Evolutionary conservation across 2,797 vertebrate genomes (phyloP), one percentile per base, ranked within the genome.

Genomic region (Aeoliscus strigatus): DNA sequence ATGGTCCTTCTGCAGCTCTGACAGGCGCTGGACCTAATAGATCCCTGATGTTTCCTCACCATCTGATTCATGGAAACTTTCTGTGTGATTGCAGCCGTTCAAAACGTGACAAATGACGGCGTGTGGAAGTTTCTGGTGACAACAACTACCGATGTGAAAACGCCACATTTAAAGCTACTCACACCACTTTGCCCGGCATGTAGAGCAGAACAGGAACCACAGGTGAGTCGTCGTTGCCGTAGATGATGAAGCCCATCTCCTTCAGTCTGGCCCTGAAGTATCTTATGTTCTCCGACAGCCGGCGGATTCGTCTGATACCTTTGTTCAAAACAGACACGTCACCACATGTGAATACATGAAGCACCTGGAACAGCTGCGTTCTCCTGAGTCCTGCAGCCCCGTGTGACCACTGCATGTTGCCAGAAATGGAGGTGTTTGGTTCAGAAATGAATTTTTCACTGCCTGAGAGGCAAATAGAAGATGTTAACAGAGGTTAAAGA

Each of bases 161-260:
- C 30, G 33, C 38, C 41, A 25, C 41, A n/a, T 30, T 53, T 9
- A 10, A 36, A 23, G 44, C 53, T 73, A 89, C 93, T 88, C 88
- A 97, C 93, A 90, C 91, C 65, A 96, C 87, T 90, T 97, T 97
- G 27, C 89, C 90, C 27, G 93, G 93, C 87, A 96, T 90, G 73
- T 91, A 96, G 64, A 97, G 88, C 56, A 97, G 89, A 51, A 97
- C 70, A 0, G 94, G 94, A 13, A 97, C 77, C 53, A 97, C 88
- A 3, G 94, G 92, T 30, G 94, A 93, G 62, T 90, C 82, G 15
- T 93, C 83, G 36, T 90, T 87, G 58, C 94, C 94, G 7, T 96
- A 96, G 82, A 91, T 88, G 74, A 96, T 95, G 86, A 95, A 97
- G 68, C 94, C 93, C 87, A 96, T 86, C 81, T 94, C 84, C 31